phyloP scores from a whole-genome alignment of 2,113 vertebrate genomes.

The Vulpes ferrilata region DNA sequence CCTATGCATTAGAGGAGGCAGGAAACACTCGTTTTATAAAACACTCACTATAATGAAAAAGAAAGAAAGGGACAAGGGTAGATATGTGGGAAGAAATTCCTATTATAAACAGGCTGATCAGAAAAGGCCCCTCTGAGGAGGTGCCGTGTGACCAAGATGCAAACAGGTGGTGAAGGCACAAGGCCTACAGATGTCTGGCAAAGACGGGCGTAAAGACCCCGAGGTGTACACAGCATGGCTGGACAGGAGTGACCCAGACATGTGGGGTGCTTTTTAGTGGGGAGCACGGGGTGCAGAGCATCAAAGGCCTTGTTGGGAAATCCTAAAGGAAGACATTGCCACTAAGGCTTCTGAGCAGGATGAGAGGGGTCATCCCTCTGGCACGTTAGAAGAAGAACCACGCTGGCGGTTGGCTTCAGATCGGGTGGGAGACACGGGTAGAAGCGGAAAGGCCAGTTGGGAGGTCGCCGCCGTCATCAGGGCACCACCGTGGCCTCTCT shows the following conservation, averaged over 20 bases:
- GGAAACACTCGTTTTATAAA: not conserved
- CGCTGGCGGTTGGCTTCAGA: fast-evolving
- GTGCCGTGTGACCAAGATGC: fast-evolving
- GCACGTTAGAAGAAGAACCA: fast-evolving
- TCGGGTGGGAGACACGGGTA: fast-evolving
- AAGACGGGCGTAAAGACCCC: not conserved
- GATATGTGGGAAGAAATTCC: not conserved
- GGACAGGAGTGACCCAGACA: not conserved
- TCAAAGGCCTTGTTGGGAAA: not conserved
- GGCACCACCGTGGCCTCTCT: not conserved
- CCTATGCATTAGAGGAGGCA: not conserved
- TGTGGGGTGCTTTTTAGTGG: not conserved
- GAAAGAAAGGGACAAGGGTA: not conserved
- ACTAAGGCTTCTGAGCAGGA: not conserved
- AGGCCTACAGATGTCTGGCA: not conserved
- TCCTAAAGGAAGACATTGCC: not conserved
- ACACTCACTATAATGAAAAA: not conserved
- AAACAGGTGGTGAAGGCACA: fast-evolving
- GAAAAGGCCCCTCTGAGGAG: not conserved
- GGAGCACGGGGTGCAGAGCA: not conserved
- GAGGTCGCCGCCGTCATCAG: fast-evolving
- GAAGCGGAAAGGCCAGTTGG: too few relatives aligned
- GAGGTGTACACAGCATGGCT: not conserved
- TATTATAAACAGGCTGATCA: not conserved
- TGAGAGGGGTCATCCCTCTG: fast-evolving